These are phyloP conservation scores for Macrosoma leucophasiata DNA, from an alignment of 2,888 invertebrate genomes.

Conservation along the genomic window DNA sequence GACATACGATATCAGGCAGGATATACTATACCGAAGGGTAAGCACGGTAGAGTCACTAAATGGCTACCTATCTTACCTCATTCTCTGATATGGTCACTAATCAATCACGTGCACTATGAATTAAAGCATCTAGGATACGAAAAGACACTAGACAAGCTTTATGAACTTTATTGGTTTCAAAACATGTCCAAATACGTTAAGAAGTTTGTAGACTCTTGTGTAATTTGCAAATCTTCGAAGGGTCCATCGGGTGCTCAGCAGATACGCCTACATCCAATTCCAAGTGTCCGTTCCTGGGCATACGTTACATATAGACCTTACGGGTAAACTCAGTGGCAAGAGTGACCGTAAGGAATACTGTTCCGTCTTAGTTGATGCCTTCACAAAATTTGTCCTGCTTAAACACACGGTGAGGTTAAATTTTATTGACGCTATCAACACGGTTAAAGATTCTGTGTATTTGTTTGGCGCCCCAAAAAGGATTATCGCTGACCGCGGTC, in stretches of 20 bases:
- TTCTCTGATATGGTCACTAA: slow-evolving; percentile 14
- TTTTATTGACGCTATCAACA: slow-evolving; percentile 8
- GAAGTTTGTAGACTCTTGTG: slow-evolving; percentile 23
- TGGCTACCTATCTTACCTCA: slow-evolving; percentile 18
- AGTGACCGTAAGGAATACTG: slow-evolving; percentile 27
- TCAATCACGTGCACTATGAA: slow-evolving; percentile 15
- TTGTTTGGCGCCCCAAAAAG: slow-evolving; percentile 12
- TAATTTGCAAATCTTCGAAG: slow-evolving; percentile 17
- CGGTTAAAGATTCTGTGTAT: slow-evolving; percentile 22
- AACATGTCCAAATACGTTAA: slow-evolving; percentile 23
- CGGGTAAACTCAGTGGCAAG: slow-evolving; percentile 28
- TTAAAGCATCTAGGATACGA: slow-evolving; percentile 20
- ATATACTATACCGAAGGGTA: slow-evolving; percentile 16
- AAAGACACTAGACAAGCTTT: slow-evolving; percentile 23
- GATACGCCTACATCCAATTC: slow-evolving; percentile 11
- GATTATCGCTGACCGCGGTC: slow-evolving; percentile 16
- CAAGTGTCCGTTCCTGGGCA: slow-evolving; percentile 23
- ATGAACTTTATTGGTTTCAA: slow-evolving; percentile 24
- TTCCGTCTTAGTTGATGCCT: slow-evolving; percentile 26
- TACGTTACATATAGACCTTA: slow-evolving; percentile 27
- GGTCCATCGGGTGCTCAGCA: slow-evolving; percentile 18
- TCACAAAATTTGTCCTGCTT: slow-evolving; percentile 24
- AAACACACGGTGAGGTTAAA: slow-evolving; percentile 17
- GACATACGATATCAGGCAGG: slow-evolving; percentile 16
- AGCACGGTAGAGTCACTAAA: slow-evolving; percentile 3